Evolutionary conservation across 2,797 vertebrate genomes (phyloP).

Genomic region (Ctenopoma kingsleyae): DNA sequence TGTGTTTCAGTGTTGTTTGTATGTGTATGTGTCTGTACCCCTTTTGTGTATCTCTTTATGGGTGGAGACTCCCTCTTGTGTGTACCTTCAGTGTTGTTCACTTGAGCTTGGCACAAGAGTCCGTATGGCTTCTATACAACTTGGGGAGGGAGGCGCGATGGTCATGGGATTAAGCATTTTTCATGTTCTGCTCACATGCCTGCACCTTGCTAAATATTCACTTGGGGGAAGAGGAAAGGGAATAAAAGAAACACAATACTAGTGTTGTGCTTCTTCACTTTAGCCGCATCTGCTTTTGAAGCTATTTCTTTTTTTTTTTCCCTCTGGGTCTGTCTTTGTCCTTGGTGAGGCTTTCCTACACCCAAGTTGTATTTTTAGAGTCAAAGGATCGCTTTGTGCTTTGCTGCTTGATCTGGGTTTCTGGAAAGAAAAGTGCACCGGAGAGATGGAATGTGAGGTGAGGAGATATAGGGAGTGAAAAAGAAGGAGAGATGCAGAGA

Average conservation of each 20-base stretch:
- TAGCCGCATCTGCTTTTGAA: slow-evolving; percentile 39
- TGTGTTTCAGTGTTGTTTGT: slow-evolving; percentile 25
- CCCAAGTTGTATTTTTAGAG: slow-evolving; percentile 75
- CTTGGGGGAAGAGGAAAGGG: background rate
- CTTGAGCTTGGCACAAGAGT: slow-evolving; percentile 54
- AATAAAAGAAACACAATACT: slow-evolving; percentile 13
- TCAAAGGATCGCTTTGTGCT: slow-evolving; percentile 81
- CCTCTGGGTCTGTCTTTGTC: slow-evolving; percentile 64
- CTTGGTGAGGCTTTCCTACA: slow-evolving; percentile 62
- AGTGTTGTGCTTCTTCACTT: slow-evolving; percentile 33
- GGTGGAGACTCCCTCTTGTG: slow-evolving; percentile 39
- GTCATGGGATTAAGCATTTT: slow-evolving; percentile 66
- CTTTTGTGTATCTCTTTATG: slow-evolving; percentile 49
- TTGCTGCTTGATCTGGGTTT: slow-evolving; percentile 75
- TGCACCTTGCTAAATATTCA: slow-evolving; percentile 46
- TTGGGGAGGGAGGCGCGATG: slow-evolving; percentile 49
- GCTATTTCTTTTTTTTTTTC: slow-evolving; percentile 17
- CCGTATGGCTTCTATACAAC: slow-evolving; percentile 45
- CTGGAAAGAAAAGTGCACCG: slow-evolving; percentile 71
- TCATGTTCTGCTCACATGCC: slow-evolving; percentile 66
- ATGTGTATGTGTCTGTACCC: slow-evolving; percentile 28
- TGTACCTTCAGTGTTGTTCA: slow-evolving; percentile 60
- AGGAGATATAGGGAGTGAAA: slow-evolving; percentile 62
- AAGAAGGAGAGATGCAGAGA: slow-evolving; percentile 35
- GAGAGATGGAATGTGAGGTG: slow-evolving; percentile 80